Base-by-base conservation (phyloP, 2,888 invertebrate species). In the Pantelozetes paolii region DNA sequence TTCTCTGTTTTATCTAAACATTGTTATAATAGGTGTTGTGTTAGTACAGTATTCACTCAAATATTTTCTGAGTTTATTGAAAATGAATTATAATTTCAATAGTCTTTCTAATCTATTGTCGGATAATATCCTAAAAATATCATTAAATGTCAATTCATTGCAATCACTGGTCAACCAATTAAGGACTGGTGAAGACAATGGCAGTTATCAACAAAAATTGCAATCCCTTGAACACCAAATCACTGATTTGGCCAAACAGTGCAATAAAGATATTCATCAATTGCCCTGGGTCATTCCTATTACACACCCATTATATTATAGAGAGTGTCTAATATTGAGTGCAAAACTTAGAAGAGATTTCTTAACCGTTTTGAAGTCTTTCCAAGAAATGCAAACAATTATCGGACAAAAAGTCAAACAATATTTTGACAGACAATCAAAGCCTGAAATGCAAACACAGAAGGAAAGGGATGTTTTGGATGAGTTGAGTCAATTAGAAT, bases 151-250 rank as follows among this genome's bases (percentile, higher is more conserved):
- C 45, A 90, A 90, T 20, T 92, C 94, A 9, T 92, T 97, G 90
- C 92, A 95, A 81, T 90, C 91, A 81, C 92, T 95, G 90, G 93
- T 95, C 76, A 91, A 90, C 81, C 93, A 94, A 82, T 86, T 95
- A 80, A 94, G 94, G 74, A 92, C 93, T 15, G 88, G 90, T 28
- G 92, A 92, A 80, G 95, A 96, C 83, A 91, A 92, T 0, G 91
- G 91, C 76, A 92, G 94, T 80, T 87, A 94, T 48, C 86, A 93
- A 78, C 89, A 89, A 81, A 92, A 94, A 83, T 84, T 94, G 92
- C 71, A 94, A 82, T 91, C 95, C 83, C 90, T 95, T 78, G 94
- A 94, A 82, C 94, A 94, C 82, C 94, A 95, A 82, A 96, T 96
- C 0, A 92, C 95, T 82, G 92, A 94, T 81, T 83, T 97, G 80